Base-by-base conservation (phyloP, 2,888 invertebrate species). In the Hofmannophila pseudospretella region DNA sequence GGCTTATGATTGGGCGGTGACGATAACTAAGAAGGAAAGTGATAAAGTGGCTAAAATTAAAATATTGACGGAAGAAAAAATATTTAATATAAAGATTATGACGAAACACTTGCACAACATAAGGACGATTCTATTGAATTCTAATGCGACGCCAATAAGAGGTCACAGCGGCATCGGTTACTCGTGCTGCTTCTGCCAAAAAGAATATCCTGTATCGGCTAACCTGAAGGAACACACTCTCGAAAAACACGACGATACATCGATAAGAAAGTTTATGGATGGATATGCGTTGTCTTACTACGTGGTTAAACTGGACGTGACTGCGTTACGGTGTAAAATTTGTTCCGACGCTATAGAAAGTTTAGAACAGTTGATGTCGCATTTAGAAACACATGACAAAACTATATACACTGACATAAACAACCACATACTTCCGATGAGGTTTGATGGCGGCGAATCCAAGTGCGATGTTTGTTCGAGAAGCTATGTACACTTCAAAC, bases 391-490 rank as follows among this genome's bases (percentile, higher is more conserved):
- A 4, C 32, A 20, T 8, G 10, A 13, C 1, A 22, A 32, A 20
- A 20, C 3, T 2, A 11, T 32, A 2, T 29, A 14, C 14, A 27
- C 7, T 11, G 8, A 12, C 11, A 27, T 27, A 7, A 27, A 27
- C 7, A 10, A 12, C 32, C 55, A 57, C 7, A 58, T 64, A 23
- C 38, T 64, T 3, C 62, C 62, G 3, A 63, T 63, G 31, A 58
- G 52, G 36, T 62, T 64, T 4, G 56, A 55, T 1, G 42, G 38
- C 5, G 52, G 54, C 12, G 44, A 37, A 5, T 42, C 57, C 1
- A 44, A 42, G 2, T 63, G 64, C 16, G 55, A 45, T 10, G 47
- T 56, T n/a, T 65, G 66, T 29, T 33, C 41, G 2, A 49, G 51
- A 8, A 40, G 48, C 19, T 62, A 54, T 32, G 51, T 51, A 19